phyloP scores from a whole-genome alignment of 2,113 vertebrate genomes.

The Leptosomus discolor region DNA sequence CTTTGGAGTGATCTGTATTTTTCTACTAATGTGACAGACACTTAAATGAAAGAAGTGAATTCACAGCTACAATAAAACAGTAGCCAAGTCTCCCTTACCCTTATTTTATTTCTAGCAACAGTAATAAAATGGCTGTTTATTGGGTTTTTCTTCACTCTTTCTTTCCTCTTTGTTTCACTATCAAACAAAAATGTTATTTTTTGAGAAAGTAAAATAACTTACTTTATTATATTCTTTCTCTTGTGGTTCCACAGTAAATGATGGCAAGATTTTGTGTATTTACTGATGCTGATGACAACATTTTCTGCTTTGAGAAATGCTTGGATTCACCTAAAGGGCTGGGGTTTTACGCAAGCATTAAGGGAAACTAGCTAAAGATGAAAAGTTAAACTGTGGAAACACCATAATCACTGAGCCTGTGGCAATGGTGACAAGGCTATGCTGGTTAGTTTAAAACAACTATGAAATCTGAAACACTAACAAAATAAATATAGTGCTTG shows the following conservation, averaged over 20 bases:
- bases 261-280: not conserved
- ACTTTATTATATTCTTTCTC: conserved; percentile 22
- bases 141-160: conserved; percentile 39
- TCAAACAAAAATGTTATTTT: conserved; percentile 74
- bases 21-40: conserved; percentile 72
- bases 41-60: conserved; percentile 71
- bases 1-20: conserved; percentile 50
- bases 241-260: not conserved
- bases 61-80: conserved; percentile 56
- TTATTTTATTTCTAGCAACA: conserved; percentile 62
- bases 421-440: not conserved
- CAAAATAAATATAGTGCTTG: not conserved
- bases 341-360: not conserved
- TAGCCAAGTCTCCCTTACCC: conserved; percentile 21
- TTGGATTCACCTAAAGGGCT: not conserved
- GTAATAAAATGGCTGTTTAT: conserved; percentile 79
- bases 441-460: not conserved
- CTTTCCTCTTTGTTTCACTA: conserved; percentile 55
- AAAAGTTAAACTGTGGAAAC: not conserved
- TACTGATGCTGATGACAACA: not conserved
- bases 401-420: not conserved
- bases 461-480: not conserved
- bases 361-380: not conserved
- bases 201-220: conserved; percentile 67
- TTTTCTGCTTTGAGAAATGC: not conserved